Percentiles rank a stretch among this genome's conserved stretches.
phyloP scores from a whole-genome alignment of 92 coral and sea anemone species.

The Nematostella vectensis region DNA sequence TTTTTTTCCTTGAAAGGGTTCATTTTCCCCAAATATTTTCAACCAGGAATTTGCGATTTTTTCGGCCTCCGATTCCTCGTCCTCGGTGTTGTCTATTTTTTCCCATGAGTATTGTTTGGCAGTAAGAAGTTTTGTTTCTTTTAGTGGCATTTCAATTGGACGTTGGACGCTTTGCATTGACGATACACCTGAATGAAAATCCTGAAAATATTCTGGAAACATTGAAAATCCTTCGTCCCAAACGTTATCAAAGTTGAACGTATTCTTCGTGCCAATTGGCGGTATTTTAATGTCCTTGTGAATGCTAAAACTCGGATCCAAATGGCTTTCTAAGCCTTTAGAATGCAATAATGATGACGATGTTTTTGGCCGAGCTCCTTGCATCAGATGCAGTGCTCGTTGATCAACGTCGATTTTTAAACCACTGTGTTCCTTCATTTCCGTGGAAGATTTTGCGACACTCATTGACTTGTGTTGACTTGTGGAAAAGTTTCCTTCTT shows the following conservation, averaged over 20 bases:
- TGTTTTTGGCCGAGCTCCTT: slow-evolving; percentile 32
- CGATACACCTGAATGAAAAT: slow-evolving; percentile 13
- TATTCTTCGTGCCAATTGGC: background rate
- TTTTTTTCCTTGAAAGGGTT: slow-evolving; percentile 10
- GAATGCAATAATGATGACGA: slow-evolving; percentile 14
- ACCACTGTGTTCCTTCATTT: slow-evolving; percentile 9
- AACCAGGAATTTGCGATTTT: slow-evolving; percentile 40
- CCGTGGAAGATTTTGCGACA: slow-evolving; percentile 6
- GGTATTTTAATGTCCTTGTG: slow-evolving; percentile 18
- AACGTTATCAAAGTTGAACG: slow-evolving; percentile 16
- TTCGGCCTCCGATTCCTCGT: slow-evolving; percentile 27
- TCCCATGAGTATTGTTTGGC: slow-evolving; percentile 35
- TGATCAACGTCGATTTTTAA: slow-evolving; percentile 7
- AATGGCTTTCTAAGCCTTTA: slow-evolving; percentile 3
- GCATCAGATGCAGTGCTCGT: slow-evolving; percentile 24
- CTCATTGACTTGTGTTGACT: slow-evolving; percentile 6
- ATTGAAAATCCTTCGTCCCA: slow-evolving; percentile 30
- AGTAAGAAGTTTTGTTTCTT: slow-evolving; percentile 25
- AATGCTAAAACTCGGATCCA: slow-evolving; percentile 13
- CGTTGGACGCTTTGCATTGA: slow-evolving; percentile 12
- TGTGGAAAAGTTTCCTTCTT: slow-evolving; percentile 21
- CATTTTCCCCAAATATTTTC: slow-evolving; percentile 28
- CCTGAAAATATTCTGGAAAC: slow-evolving; percentile 35
- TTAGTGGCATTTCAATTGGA: slow-evolving; percentile 12
- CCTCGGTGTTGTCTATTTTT: slow-evolving; percentile 13